Base-by-base conservation (phyloP, 2,797 vertebrate genomes). In the Molossus molossus region DNA sequence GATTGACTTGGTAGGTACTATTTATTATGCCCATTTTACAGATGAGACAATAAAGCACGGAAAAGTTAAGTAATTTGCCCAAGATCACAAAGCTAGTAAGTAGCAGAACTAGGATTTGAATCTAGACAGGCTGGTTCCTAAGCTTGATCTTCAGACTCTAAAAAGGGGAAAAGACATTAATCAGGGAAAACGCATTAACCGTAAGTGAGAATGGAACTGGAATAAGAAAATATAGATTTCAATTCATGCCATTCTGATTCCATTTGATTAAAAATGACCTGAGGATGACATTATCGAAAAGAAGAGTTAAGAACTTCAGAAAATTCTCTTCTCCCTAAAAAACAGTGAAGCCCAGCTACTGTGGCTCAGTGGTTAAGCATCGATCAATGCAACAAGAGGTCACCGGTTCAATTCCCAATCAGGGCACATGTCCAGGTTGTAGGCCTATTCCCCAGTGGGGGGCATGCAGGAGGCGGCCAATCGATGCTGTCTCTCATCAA, bases 171-270 rank as follows among this genome's bases (percentile, higher is more conserved):
- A 92, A 53, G 17, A 13, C 25, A 81, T 85, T 94, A 80, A 60
- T 79, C 70, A 3, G 40, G 40, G 40, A 45, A 45, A 45, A 45
- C 40, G 40, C 40, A 45, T 45, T 45, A 45, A 45, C 6, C 40
- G 40, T 84, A 92, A 77, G 14, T 33, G 48, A 84, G 9, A 79
- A 65, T 45, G 9, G 27, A 85, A 60, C 33, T n/a, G 13, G 12
- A 75, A 65, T 70, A 69, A 90, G 55, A 91, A 96, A 92, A 94
- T 11, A 55, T 5, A 93, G 45, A 20, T 48, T 91, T 79, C 65
- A 91, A 94, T 10, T 89, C 50, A 93, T n/a, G 64, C 20, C 57
- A 55, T 94, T 89, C 90, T 93, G 57, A 69, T 79, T 90, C 29
- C 33, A 89, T 33, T 27, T 89, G 27, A 93, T 58, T 85, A 85